Conservation (phyloP, 2,888 invertebrate genomes). For the Euproctis similis region DNA sequence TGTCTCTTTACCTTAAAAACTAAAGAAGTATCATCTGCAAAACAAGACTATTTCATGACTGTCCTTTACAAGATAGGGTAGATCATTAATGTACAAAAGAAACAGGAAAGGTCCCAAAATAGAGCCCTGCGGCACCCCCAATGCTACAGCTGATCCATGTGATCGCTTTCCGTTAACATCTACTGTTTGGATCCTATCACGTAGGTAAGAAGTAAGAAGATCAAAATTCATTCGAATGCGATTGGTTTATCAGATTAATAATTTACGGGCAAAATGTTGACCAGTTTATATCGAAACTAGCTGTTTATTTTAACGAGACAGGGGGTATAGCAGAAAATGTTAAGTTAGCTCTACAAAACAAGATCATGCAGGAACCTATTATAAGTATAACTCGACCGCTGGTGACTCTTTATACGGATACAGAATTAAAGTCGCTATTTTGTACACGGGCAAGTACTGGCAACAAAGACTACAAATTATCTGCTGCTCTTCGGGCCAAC, state of each 20-base stretch:
- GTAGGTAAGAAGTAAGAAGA: too few species aligned
- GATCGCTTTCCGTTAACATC: too few species aligned
- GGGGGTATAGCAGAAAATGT: slow-evolving; percentile 32
- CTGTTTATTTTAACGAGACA: slow-evolving; percentile 41
- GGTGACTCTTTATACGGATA: slow-evolving; percentile 11
- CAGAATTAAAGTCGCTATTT: slow-evolving; percentile 14
- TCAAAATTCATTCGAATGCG: slow-evolving; percentile 13
- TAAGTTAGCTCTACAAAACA: slow-evolving; percentile 7
- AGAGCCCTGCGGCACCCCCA: too few species aligned
- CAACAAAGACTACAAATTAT: slow-evolving; percentile 14
- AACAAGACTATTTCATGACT: too few species aligned
- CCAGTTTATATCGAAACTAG: slow-evolving; percentile 32
- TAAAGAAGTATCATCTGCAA: too few species aligned
- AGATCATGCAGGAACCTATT: slow-evolving; percentile 1
- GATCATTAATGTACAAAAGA: too few species aligned
- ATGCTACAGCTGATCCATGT: too few species aligned
- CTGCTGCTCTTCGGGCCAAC: slow-evolving; percentile 33
- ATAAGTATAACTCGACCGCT: slow-evolving; percentile 13
- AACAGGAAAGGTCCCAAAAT: too few species aligned
- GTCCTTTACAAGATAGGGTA: too few species aligned
- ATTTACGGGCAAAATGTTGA: slow-evolving; percentile 17
- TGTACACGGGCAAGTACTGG: slow-evolving; percentile 12
- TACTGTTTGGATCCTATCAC: too few species aligned
- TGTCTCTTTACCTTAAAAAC: too few species aligned
- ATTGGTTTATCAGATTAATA: slow-evolving; percentile 3